These are phyloP conservation scores for Diacarnus erythraeanus DNA, from an alignment of 37 sponge, comb jelly and placozoan species.

Conservation along the genomic window DNA sequence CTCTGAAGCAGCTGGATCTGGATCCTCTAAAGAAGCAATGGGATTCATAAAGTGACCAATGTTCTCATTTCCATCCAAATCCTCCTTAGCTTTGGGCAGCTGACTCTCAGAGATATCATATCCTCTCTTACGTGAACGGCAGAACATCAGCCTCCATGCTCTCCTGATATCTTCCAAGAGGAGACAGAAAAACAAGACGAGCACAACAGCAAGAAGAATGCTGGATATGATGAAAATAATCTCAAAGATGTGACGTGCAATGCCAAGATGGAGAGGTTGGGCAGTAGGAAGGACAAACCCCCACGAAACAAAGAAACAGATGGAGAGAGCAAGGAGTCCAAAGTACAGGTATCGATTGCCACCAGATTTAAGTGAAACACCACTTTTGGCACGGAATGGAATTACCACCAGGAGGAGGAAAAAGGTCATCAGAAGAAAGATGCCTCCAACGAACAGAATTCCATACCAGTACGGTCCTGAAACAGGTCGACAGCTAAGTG, in stretches of 20 bases:
- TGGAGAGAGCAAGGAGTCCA: neutral
- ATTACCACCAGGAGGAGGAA: neutral
- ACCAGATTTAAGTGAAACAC: too few species aligned
- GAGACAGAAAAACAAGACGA: conserved; percentile 18
- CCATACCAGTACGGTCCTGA: conserved; percentile 24
- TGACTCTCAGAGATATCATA: neutral
- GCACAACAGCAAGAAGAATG: conserved; percentile 1
- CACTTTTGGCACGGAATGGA: neutral
- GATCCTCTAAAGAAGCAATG: neutral
- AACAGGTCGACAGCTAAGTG: conserved; percentile 28
- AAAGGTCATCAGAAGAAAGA: neutral
- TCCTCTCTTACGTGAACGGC: neutral
- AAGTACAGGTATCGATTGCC: neutral
- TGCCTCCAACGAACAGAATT: conserved; percentile 8
- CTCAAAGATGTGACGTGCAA: conserved; percentile 6
- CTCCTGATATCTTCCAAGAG: neutral
- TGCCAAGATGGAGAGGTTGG: neutral
- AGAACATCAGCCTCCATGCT: too few species aligned
- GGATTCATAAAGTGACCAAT: neutral
- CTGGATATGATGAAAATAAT: conserved; percentile 6
- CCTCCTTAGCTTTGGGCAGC: neutral
- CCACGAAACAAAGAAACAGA: conserved; percentile 26
- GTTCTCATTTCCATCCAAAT: neutral
- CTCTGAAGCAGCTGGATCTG: neutral
- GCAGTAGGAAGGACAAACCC: conserved; percentile 36